phyloP scores from a whole-genome alignment of 2,797 vertebrate genomes.

The Smutsia temminckii region DNA sequence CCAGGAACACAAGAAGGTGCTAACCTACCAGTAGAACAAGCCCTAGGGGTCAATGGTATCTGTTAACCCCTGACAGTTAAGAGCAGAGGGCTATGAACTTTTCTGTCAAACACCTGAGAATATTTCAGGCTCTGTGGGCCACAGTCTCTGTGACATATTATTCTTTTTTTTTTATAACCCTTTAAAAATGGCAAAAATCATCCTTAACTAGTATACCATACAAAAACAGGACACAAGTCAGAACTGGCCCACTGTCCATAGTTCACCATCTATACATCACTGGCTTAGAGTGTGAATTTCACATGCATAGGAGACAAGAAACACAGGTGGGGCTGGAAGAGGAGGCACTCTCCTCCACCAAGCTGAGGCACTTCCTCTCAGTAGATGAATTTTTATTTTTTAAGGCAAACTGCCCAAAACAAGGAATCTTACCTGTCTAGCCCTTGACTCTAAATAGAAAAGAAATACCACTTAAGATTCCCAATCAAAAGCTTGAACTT shows the following conservation, averaged over 20 bases:
- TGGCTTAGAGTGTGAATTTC: not conserved
- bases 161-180: not conserved
- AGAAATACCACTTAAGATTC: not conserved
- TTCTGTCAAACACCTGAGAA: not conserved
- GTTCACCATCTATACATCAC: not conserved
- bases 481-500: not conserved
- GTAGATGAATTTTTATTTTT: not conserved
- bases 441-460: not conserved
- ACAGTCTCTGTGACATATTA: not conserved
- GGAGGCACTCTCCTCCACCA: not conserved
- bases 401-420: not conserved
- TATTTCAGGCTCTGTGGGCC: not conserved
- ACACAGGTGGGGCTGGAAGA: not conserved
- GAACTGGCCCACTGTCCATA: not conserved
- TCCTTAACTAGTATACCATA: not conserved
- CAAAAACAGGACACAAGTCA: not conserved
- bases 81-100: not conserved
- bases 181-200: constrained; percentile 10
- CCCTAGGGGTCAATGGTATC: not conserved
- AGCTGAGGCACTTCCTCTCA: not conserved
- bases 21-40: not conserved
- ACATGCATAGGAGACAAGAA: not conserved
- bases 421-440: not conserved
- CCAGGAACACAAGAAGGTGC: not conserved
- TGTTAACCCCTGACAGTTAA: not conserved